Percentiles rank a stretch among this genome's conserved stretches.
Conservation (phyloP, 2,888 invertebrate species). For the Tromatobia lineatoria region DNA sequence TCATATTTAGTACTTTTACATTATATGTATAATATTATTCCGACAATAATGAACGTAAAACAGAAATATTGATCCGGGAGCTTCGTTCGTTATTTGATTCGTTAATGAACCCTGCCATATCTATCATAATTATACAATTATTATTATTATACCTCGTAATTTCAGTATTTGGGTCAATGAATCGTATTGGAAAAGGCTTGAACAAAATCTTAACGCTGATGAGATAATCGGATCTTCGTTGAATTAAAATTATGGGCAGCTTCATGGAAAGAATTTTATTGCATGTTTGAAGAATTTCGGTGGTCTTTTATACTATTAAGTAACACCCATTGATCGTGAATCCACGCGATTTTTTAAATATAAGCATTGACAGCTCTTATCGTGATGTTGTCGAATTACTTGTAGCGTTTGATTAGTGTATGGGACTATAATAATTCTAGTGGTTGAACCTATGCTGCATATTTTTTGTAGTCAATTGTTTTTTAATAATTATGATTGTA, state of each 20-base stretch:
- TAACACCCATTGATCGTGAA: too few relatives aligned
- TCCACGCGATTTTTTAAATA: too few relatives aligned
- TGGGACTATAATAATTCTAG: too few relatives aligned
- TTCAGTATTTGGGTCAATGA: conserved; percentile 20
- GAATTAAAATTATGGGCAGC: conserved; percentile 17
- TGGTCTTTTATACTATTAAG: too few relatives aligned
- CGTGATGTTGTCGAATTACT: too few relatives aligned
- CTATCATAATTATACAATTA: conserved; percentile 23
- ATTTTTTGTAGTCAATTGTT: too few relatives aligned
- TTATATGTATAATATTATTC: conserved; percentile 3
- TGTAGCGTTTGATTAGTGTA: too few relatives aligned
- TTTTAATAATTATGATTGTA: too few relatives aligned
- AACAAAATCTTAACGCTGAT: conserved; percentile 16
- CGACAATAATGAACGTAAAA: conserved; percentile 5
- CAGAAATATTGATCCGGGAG: conserved; percentile 28
- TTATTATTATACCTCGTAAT: conserved; percentile 16
- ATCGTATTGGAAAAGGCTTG: neutral
- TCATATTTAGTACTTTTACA: conserved; percentile 7
- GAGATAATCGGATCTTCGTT: conserved; percentile 17
- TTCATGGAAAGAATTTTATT: too few relatives aligned
- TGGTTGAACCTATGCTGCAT: too few relatives aligned
- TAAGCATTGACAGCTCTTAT: too few relatives aligned
- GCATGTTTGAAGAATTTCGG: too few relatives aligned
- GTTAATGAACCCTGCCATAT: conserved; percentile 38
- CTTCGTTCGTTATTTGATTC: conserved; percentile 39